Conservation (phyloP, 2,113 vertebrate species). For the Calidris pugnax region DNA sequence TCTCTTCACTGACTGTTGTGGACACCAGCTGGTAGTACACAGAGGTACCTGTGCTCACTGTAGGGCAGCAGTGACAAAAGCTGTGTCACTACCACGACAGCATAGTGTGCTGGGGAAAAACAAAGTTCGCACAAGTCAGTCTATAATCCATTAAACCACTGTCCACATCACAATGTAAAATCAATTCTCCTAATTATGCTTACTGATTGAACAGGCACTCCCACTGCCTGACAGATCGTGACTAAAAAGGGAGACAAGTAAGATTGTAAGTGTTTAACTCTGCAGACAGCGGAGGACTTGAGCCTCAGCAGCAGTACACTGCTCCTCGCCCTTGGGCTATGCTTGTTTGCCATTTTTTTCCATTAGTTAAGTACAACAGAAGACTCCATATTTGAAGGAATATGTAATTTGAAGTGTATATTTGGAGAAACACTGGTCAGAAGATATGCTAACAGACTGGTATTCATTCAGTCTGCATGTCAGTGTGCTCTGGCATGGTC, state of each 20-base stretch:
- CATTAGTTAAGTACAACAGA: background rate
- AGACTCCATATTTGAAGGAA: background rate
- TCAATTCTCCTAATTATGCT: background rate
- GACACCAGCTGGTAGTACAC: background rate
- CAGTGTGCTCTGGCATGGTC: background rate
- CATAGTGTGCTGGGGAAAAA: background rate
- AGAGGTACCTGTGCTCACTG: background rate
- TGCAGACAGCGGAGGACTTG: background rate
- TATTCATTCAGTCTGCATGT: background rate
- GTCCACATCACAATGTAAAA: background rate
- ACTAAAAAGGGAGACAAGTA: background rate
- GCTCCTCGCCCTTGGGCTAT: background rate
- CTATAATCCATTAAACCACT: background rate
- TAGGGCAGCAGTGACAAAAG: background rate
- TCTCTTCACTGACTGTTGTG: background rate
- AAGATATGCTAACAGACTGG: background rate
- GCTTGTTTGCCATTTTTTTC: background rate
- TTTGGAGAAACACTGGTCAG: background rate
- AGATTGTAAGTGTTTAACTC: background rate
- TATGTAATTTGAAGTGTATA: background rate
- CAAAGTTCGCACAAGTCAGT: background rate
- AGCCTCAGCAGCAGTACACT: background rate
- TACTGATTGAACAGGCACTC: background rate
- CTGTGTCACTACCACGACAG: background rate
- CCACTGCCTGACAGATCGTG: background rate